These are phyloP conservation scores for Paracyclopina nana DNA, from an alignment of 1,140 invertebrate species.

Conservation along the genomic window DNA sequence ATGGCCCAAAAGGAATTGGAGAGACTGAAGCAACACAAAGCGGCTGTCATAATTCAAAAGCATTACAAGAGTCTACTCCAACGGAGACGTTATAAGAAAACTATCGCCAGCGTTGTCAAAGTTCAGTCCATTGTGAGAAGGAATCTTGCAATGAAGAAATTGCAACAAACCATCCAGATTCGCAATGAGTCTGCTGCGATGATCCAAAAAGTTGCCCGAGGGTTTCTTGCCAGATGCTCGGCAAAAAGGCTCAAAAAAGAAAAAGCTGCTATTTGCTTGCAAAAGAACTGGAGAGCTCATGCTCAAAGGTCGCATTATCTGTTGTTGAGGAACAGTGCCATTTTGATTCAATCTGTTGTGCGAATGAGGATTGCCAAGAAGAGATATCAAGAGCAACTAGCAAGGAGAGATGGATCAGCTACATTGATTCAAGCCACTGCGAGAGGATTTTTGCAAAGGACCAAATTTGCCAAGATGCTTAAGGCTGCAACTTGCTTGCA, in stretches of 20 bases:
- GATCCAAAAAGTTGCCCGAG: background rate
- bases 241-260: background rate
- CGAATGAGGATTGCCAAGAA: background rate
- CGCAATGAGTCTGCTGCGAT: background rate
- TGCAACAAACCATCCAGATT: background rate
- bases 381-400: background rate
- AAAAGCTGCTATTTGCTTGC: background rate
- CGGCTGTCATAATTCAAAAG: slow-evolving; percentile 10
- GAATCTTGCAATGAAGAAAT: background rate
- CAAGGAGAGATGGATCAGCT: background rate
- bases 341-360: background rate
- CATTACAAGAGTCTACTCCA: background rate
- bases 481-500: background rate
- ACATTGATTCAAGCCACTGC: background rate
- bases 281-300: background rate
- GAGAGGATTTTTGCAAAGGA: background rate
- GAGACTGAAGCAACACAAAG: no score
- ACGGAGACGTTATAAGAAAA: background rate
- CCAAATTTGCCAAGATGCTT: background rate
- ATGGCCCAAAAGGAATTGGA: no score
- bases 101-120: background rate
- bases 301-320: background rate
- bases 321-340: background rate
- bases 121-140: background rate
- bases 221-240: no score